phyloP scores from a whole-genome alignment of 2,113 vertebrate species.

The Chionomys nivalis region DNA sequence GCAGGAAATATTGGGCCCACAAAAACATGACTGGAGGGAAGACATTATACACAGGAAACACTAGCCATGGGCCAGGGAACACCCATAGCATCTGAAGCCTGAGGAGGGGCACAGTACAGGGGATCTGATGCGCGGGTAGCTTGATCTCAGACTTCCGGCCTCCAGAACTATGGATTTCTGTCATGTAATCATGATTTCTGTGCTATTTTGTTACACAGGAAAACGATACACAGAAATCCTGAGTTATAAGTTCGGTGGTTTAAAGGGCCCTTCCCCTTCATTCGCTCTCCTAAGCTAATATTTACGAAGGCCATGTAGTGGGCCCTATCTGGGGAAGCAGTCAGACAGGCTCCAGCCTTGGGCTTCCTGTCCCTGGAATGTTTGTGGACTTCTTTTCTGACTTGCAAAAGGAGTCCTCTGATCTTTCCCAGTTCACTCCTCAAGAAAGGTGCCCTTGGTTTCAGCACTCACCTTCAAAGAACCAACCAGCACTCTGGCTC shows the following conservation, averaged over 20 bases:
- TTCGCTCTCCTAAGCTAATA: not conserved
- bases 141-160: not conserved
- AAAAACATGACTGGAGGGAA: not conserved
- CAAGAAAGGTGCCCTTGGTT: not conserved
- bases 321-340: not conserved
- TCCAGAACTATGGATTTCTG: not conserved
- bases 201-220: not conserved
- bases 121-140: too few species aligned
- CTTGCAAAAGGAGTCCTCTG: not conserved
- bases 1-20: not conserved
- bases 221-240: not conserved
- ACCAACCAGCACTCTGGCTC: not conserved
- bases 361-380: not conserved
- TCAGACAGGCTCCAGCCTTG: not conserved
- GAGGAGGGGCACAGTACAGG: not conserved
- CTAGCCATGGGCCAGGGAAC: too few species aligned
- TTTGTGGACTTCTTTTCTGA: not conserved
- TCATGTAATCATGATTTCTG: too few species aligned
- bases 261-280: not conserved
- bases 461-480: not conserved
- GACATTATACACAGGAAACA: not conserved
- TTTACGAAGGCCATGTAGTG: too few species aligned
- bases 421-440: not conserved
- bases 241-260: fast-evolving
- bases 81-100: not conserved